phyloP scores from a whole-genome alignment of 1,140 invertebrate species.

The Aphis craccivora region DNA sequence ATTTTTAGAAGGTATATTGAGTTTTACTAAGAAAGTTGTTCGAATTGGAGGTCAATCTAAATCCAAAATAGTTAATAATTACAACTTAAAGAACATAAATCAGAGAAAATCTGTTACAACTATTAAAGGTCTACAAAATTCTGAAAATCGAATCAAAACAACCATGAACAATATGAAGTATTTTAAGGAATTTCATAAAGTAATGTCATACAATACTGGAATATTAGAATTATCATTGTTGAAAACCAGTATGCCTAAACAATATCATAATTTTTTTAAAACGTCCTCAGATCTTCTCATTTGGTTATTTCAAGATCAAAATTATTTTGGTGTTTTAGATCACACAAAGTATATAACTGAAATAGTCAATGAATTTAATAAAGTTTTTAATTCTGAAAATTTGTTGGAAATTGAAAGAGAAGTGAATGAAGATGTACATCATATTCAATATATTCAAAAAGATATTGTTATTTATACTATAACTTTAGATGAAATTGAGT shows the following conservation, averaged over 20 bases:
- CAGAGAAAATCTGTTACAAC: background rate
- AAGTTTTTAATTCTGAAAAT: background rate
- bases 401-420: background rate
- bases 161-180: constrained; percentile 21
- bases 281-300: constrained; percentile 22
- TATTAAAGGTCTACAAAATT: background rate
- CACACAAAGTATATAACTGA: background rate
- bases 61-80: constrained; percentile 68
- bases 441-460: background rate
- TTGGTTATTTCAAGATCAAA: constrained; percentile 41
- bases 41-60: constrained; percentile 78
- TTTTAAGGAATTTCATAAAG: constrained; percentile 1
- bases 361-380: background rate
- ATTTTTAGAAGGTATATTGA: too few species aligned
- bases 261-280: constrained; percentile 27
- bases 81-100: constrained; percentile 61
- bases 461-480: constrained; percentile 17
- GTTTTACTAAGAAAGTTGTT: constrained; percentile 66
- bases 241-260: constrained; percentile 28
- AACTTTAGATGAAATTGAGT: background rate
- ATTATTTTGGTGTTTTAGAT: background rate
- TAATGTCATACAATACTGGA: constrained; percentile 10
- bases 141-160: background rate
- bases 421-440: constrained; percentile 1
- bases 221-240: constrained; percentile 27